Conservation (phyloP, 2,888 invertebrate species). For the Sturmia bella region DNA sequence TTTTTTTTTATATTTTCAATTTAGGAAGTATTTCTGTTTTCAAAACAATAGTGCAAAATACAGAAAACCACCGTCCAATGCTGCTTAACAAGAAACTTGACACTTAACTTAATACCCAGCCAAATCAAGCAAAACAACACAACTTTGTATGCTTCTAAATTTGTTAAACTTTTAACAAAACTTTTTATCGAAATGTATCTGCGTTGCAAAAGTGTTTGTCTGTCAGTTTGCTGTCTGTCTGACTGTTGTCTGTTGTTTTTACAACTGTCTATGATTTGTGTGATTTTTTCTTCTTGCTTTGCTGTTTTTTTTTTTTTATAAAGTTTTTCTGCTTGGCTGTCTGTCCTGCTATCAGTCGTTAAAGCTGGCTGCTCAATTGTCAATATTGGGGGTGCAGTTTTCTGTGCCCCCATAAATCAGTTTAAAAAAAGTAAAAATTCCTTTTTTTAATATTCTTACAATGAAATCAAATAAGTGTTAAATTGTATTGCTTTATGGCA, state of each 20-base stretch:
- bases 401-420: constrained; percentile 22
- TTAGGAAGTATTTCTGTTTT: constrained; percentile 4
- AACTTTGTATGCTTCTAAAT: constrained; percentile 38
- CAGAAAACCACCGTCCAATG: constrained; percentile 11
- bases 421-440: neutral
- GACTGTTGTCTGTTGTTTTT: neutral
- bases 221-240: neutral
- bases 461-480: constrained; percentile 69
- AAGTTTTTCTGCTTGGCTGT: neutral
- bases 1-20: no score
- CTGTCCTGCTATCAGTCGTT: constrained; percentile 4
- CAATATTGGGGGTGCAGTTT: neutral
- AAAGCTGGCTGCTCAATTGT: constrained; percentile 19
- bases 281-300: neutral
- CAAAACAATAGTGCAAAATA: neutral
- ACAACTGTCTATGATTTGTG: constrained; percentile 9
- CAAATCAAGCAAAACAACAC: constrained; percentile 34
- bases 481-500: constrained; percentile 69
- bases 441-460: constrained; percentile 31
- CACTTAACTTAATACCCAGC: constrained; percentile 58
- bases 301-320: neutral
- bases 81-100: constrained; percentile 65
- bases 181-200: constrained; percentile 1
- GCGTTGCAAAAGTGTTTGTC: neutral
- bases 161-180: neutral